Conservation (phyloP, 2,888 invertebrate species). For the Himalopsyche japonica region DNA sequence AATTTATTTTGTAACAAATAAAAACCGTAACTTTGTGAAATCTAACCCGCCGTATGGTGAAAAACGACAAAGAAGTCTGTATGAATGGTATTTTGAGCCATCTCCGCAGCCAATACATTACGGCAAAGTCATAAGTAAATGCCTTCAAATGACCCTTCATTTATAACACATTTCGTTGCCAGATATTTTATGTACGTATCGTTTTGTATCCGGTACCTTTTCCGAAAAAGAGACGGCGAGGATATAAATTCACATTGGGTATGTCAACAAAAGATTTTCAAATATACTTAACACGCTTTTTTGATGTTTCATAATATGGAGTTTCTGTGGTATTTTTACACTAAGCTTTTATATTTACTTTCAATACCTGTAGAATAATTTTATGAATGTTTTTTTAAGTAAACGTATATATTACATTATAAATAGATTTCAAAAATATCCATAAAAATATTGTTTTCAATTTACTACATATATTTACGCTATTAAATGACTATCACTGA, state of each 20-base stretch:
- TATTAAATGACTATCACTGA: too few species aligned
- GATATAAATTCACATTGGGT: background rate
- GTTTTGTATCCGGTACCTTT: background rate
- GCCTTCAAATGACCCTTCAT: background rate
- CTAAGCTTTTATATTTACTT: too few species aligned
- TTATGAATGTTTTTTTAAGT: too few species aligned
- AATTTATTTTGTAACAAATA: background rate
- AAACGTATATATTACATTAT: too few species aligned
- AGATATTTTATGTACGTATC: background rate
- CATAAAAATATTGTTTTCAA: too few species aligned
- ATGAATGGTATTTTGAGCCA: background rate
- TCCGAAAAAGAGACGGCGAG: background rate
- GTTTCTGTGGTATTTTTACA: background rate
- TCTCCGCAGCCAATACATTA: background rate
- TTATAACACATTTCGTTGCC: background rate
- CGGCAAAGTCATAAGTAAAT: background rate
- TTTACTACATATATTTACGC: too few species aligned
- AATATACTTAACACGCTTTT: background rate
- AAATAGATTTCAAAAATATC: too few species aligned
- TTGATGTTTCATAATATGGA: background rate
- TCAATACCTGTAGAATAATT: too few species aligned
- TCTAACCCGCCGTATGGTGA: background rate
- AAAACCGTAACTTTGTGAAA: background rate
- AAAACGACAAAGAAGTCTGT: background rate
- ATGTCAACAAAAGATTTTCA: background rate